Base-by-base conservation (phyloP, 2,888 invertebrate species). In the Cantharis rustica region DNA sequence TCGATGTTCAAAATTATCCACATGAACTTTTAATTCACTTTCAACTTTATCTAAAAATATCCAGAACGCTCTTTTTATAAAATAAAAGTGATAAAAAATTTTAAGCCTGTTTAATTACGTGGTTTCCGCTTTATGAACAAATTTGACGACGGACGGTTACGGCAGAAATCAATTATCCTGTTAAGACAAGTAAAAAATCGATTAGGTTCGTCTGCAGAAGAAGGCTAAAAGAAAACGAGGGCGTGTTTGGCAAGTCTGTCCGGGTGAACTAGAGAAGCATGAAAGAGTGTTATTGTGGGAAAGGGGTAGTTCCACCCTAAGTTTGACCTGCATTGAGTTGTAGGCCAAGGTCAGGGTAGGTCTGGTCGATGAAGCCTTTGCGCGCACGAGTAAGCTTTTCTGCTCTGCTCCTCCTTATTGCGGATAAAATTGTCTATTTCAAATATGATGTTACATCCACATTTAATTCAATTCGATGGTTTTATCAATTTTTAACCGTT, bases 261-360 rank as follows among this genome's bases (percentile, higher is more conserved):
- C 75, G 75, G 75, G 75, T 78, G 63, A 78, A 68, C 72, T 69
- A 66, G 72, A 70, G 69, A 73, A 63, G 73, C 70, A 73, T 73
- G 75, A 73, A 75, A 75, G 73, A 72, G 75, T 75, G 73, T 75
- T 73, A 69, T 71, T 73, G 75, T 75, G 68, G 73, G 63, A 75
- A 76, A 75, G 75, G 76, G 64, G 77, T 77, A 80, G 81, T 81
- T 82, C 80, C 82, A 82, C 82, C 83, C 83, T 76, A 80, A 83
- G 81, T 82, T 83, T 83, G 83, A 85, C 86, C 86, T 81, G 85
- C 80, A 82, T 81, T 82, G 80, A 81, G 82, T 83, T 86, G 84
- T 86, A 84, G 86, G 86, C 86, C 86, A 86, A 86, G 86, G 86
- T 86, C 86, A 86, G 86, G 87, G 86, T 85, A 86, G 85, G 86